Evolutionary conservation across 2,113 vertebrate genomes (phyloP), one percentile per base, ranked within the genome.

Genomic region (Xiphias gladius): DNA sequence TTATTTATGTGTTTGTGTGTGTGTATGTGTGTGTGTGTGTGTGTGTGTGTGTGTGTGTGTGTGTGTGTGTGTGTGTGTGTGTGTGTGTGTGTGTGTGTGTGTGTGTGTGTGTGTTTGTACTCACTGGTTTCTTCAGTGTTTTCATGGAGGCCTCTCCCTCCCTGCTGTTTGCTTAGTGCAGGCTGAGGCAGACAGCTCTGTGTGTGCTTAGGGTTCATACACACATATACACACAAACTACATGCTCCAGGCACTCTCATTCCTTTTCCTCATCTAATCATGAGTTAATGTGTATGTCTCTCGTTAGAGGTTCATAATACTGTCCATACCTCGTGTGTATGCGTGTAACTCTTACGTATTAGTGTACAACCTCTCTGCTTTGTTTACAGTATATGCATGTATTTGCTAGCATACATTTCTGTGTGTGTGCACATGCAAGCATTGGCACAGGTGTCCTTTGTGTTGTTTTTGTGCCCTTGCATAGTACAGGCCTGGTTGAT

Each of bases 111-210:
- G 24, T 62, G 48, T 79, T 35, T 64, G 41, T 80, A 64, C 58
- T 83, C 79, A 66, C 84, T 75, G 89, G 82, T 89, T 80, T 80
- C 73, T 57, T 79, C 74, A 83, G 81, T 83, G 90, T 86, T 86
- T 83, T 85, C 58, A 80, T 57, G 83, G 77, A 88, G 86, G 77
- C 79, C 75, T 90, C 75, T 91, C 70, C 76, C 84, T 89, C 85
- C 88, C 86, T 71, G 82, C 90, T 93, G 92, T 91, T 90, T 91
- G 88, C 83, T 70, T 39, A 84, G 89, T 52, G 79, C 76, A 76
- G 83, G 46, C 88, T 86, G 86, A 90, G 86, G 80, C 78, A 86
- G 88, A 84, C 85, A 86, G 87, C 86, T 79, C 82, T 86, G 79
- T 80, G 84, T 74, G 82, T 81, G 86, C 54, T 88, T 69, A 64